phyloP scores from a whole-genome alignment of 2,888 invertebrate genomes.

The Megastigmus dorsalis region DNA sequence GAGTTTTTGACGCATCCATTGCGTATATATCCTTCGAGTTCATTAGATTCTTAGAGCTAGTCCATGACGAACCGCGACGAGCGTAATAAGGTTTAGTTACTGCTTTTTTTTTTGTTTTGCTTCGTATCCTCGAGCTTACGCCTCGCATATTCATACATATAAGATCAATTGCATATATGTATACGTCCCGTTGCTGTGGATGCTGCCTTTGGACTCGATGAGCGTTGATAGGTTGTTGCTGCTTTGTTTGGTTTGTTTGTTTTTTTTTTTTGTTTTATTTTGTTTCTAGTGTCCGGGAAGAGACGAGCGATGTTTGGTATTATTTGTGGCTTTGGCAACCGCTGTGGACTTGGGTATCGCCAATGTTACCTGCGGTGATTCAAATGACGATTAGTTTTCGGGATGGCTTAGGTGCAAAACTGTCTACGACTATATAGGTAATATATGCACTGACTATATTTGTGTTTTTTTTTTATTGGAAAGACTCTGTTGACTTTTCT shows the following conservation, averaged over 20 bases:
- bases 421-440: too few relatives aligned
- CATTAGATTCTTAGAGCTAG: not conserved
- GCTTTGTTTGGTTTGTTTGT: conserved; percentile 7
- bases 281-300: conserved; percentile 58
- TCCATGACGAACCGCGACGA: conserved; percentile 2
- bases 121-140: not conserved
- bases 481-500: too few relatives aligned
- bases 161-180: too few relatives aligned
- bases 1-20: conserved; percentile 20
- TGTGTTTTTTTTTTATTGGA: too few relatives aligned
- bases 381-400: not conserved
- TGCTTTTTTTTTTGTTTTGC: not conserved
- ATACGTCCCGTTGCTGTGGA: conserved; percentile 7
- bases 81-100: not conserved
- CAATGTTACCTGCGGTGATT: conserved; percentile 66
- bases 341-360: conserved; percentile 64
- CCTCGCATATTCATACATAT: too few relatives aligned
- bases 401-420: too few relatives aligned
- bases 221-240: conserved; percentile 34
- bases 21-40: conserved; percentile 2
- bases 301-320: conserved; percentile 66
- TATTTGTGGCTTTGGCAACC: conserved; percentile 63
- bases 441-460: too few relatives aligned
- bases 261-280: conserved; percentile 15
- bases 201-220: conserved; percentile 40